Conservation (phyloP, 2,113 vertebrate genomes). For the Isurus oxyrinchus region DNA sequence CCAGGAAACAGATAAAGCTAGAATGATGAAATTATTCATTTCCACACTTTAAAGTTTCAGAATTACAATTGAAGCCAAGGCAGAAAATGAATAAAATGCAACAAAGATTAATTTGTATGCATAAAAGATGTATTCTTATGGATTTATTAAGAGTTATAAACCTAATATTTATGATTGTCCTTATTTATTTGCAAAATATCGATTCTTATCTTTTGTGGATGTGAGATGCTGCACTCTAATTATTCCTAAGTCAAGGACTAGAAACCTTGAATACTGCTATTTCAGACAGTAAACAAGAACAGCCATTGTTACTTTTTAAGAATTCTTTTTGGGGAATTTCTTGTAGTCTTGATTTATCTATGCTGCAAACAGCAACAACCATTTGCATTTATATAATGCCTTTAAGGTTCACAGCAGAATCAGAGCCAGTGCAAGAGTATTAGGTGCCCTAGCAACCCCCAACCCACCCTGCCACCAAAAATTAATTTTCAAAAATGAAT, state of each 20-base stretch:
- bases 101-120: background rate
- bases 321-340: background rate
- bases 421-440: no score
- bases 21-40: background rate
- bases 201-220: background rate
- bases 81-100: background rate
- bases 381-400: no score
- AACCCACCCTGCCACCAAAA: no score
- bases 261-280: background rate
- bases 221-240: background rate
- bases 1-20: background rate
- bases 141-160: background rate
- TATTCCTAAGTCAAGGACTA: background rate
- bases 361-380: no score
- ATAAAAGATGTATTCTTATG: background rate
- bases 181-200: background rate
- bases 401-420: no score
- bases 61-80: background rate
- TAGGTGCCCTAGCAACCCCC: no score
- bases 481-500: no score
- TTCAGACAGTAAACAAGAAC: background rate
- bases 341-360: background rate
- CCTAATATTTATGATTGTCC: background rate
- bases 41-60: background rate
- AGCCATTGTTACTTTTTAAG: background rate